phyloP scores from a whole-genome alignment of 2,797 vertebrate species.

The Channa striata region DNA sequence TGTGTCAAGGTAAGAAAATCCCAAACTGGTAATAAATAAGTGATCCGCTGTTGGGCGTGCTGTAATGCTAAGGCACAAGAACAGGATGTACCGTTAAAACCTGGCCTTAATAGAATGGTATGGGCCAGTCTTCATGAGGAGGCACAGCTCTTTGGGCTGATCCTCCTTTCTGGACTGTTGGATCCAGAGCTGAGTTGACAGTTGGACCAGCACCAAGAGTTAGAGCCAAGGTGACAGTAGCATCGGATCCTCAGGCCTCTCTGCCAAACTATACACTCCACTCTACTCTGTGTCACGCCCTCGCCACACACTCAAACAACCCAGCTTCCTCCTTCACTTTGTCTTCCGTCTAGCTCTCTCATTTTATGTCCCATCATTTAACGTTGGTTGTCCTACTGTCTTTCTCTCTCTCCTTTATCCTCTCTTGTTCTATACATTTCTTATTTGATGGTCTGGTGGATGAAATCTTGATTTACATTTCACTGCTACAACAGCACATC shows the following conservation, averaged over 20 bases:
- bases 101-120: constrained; percentile 22
- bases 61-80: constrained; percentile 35
- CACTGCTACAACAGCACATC: constrained; percentile 22
- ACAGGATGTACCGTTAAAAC: constrained; percentile 4
- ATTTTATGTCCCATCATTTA: constrained; percentile 47
- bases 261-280: constrained; percentile 75
- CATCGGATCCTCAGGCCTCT: constrained; percentile 77
- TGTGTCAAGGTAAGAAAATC: constrained; percentile 49
- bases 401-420: constrained; percentile 36
- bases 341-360: constrained; percentile 51
- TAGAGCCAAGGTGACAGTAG: constrained; percentile 83
- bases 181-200: constrained; percentile 82
- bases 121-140: constrained; percentile 32
- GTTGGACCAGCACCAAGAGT: constrained; percentile 68
- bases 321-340: constrained; percentile 55
- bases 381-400: constrained; percentile 33
- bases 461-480: constrained; percentile 50
- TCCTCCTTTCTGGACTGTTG: constrained; percentile 66
- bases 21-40: constrained; percentile 64
- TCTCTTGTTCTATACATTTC: constrained; percentile 17
- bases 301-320: constrained; percentile 48
- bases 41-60: constrained; percentile 28
- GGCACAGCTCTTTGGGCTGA: constrained; percentile 48
- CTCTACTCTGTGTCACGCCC: constrained; percentile 65
- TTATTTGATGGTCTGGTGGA: constrained; percentile 27